Base-by-base conservation (phyloP, 2,888 invertebrate species). In the Himalopsyche tibetana region DNA sequence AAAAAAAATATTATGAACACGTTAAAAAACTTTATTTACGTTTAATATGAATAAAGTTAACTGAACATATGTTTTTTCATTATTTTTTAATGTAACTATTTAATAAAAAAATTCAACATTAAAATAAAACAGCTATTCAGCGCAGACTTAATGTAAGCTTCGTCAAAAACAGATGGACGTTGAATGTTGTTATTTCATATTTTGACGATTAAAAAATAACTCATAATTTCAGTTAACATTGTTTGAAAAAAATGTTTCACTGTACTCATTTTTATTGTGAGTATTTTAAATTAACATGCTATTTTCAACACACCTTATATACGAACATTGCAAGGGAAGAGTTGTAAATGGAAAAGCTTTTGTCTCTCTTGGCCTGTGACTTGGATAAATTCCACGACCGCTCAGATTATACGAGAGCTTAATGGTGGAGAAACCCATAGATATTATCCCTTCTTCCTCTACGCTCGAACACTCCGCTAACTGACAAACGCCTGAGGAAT, bases 381-480 rank as follows among this genome's bases (percentile, higher is more conserved):
- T 80, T 81, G 85, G 86, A 87, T 83, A 88, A 84, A 85, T 87
- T 84, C 85, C 36, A 74, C 80, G 85, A 45, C 80, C 82, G 83
- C 79, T 56, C 79, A 83, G 88, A 86, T 86, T 88, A 86, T 86
- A 82, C 88, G 83, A 86, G 87, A 84, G 88, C 85, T 85, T 88
- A 88, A 88, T 88, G 88, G 87, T 85, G 84, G 80, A 86, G 88
- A 88, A 88, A 87, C 80, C 85, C 86, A 86, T 87, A 88, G 88
- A 88, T 88, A 88, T 88, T 88, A 88, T 87, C 87, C 87, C 82
- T 86, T 82, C 56, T 74, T 11, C 56, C 28, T 69, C 12, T 63
- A n/a, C 80, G 40, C 83, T 15, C 83, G 45, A 15, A 51, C 9
- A 15, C 63, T 63, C 63, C 63, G 36, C 80, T 82, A 51, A 79